phyloP scores from a whole-genome alignment of 23 tunicate genomes.

The Halocynthia aurantium region DNA sequence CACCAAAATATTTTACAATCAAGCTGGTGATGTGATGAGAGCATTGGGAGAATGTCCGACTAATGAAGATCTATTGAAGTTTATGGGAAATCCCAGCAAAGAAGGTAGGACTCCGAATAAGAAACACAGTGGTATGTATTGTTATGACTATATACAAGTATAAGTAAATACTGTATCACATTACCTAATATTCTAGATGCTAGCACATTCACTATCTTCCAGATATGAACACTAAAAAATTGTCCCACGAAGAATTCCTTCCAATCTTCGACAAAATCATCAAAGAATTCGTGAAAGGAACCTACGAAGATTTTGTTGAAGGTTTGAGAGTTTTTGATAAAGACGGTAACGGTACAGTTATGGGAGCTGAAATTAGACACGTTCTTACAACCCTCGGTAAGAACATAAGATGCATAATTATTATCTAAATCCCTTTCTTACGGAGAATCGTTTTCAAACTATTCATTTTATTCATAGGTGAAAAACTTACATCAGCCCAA shows the following conservation, averaged over 20 bases:
- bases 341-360: constrained; percentile 89
- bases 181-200: too few species aligned
- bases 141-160: too few species aligned
- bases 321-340: constrained; percentile 92
- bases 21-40: constrained; percentile 75
- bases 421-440: too few species aligned
- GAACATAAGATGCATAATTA: neutral
- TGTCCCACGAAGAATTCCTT: constrained; percentile 50
- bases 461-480: too few species aligned
- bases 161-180: too few species aligned
- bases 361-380: constrained; percentile 97
- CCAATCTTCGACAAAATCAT: constrained; percentile 34
- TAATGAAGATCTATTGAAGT: constrained; percentile 45
- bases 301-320: constrained; percentile 85
- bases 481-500: constrained; percentile 46
- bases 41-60: constrained; percentile 81
- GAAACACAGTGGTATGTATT: too few species aligned
- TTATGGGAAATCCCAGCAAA: constrained; percentile 71
- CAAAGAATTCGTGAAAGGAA: constrained; percentile 51
- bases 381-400: constrained; percentile 83
- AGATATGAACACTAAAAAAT: constrained; percentile 43
- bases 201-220: constrained; percentile 2
- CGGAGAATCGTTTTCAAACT: too few species aligned
- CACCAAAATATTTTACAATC: constrained; percentile 51
- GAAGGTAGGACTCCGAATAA: constrained; percentile 56